These are phyloP conservation scores for Gymnothorax javanicus DNA, from an alignment of 2,797 vertebrate genomes.

Conservation along the genomic window DNA sequence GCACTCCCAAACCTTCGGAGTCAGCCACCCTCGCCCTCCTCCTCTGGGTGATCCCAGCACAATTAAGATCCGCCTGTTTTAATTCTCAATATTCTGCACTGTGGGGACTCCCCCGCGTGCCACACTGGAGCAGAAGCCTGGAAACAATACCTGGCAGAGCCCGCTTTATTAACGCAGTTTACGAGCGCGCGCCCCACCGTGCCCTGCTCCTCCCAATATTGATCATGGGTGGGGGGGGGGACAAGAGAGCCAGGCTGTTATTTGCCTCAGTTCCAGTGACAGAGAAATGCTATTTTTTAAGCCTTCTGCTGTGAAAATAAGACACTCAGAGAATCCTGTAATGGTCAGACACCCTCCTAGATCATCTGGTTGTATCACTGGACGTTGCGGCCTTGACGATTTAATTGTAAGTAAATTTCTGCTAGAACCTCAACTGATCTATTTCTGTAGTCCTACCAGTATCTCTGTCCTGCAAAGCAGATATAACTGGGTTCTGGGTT, in stretches of 20 bases:
- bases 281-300: constrained; percentile 50
- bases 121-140: constrained; percentile 13
- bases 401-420: constrained; percentile 74
- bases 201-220: constrained; percentile 21
- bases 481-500: constrained; percentile 59
- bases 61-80: constrained; percentile 14
- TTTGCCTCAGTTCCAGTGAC: constrained; percentile 11
- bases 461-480: constrained; percentile 73
- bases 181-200: constrained; percentile 12
- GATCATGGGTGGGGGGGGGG: background rate
- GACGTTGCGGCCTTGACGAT: constrained; percentile 54
- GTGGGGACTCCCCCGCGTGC: constrained; percentile 9
- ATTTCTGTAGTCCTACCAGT: constrained; percentile 67
- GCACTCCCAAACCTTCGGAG: constrained; percentile 5
- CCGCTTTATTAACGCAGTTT: constrained; percentile 30
- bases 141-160: constrained; percentile 21
- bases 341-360: constrained; percentile 54
- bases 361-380: background rate
- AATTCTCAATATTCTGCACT: constrained; percentile 25
- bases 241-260: background rate
- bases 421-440: constrained; percentile 70
- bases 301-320: constrained; percentile 33
- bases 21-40: constrained; percentile 21
- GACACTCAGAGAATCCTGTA: background rate
- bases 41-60: constrained; percentile 14